Evolutionary conservation across 2,888 invertebrate genomes (phyloP).

Genomic region (Phyto melanocephala): DNA sequence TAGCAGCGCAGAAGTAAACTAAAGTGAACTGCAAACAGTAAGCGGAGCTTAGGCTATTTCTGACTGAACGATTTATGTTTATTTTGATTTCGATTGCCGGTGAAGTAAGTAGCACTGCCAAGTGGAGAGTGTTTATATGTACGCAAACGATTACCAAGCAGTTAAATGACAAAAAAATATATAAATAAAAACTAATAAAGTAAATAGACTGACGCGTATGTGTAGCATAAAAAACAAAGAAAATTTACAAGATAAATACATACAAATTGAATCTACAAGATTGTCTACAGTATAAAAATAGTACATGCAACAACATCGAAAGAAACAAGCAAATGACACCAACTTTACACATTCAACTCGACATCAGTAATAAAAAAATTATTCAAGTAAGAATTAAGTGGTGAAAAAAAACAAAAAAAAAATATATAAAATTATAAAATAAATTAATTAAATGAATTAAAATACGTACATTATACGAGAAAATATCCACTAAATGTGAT

Average conservation of each 20-base stretch:
- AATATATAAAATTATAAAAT: constrained; percentile 10
- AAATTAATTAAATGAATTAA: constrained; percentile 16
- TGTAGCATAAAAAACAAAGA: constrained; percentile 22
- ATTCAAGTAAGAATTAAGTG: constrained; percentile 49
- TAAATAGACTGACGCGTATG: constrained; percentile 23
- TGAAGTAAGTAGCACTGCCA: constrained; percentile 24
- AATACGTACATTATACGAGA: not conserved
- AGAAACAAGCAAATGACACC: constrained; percentile 17
- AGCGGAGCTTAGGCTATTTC: constrained; percentile 58
- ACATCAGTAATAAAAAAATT: constrained; percentile 21
- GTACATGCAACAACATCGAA: constrained; percentile 31
- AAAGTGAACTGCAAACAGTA: constrained; percentile 36
- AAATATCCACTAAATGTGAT: constrained; percentile 18
- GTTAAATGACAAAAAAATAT: constrained; percentile 10
- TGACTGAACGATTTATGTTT: constrained; percentile 46
- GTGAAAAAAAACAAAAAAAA: constrained; percentile 35
- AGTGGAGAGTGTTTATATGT: not conserved
- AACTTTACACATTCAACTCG: constrained; percentile 5
- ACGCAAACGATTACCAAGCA: constrained; percentile 1
- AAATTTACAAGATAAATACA: constrained; percentile 43
- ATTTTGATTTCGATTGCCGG: constrained; percentile 62
- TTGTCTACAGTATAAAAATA: constrained; percentile 23
- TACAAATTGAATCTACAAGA: constrained; percentile 36
- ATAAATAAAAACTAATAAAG: not conserved
- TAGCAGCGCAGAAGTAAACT: constrained; percentile 35